These are phyloP conservation scores for Macrotrachela quadricornifera DNA, from an alignment of 1,140 invertebrate species.

Conservation along the genomic window DNA sequence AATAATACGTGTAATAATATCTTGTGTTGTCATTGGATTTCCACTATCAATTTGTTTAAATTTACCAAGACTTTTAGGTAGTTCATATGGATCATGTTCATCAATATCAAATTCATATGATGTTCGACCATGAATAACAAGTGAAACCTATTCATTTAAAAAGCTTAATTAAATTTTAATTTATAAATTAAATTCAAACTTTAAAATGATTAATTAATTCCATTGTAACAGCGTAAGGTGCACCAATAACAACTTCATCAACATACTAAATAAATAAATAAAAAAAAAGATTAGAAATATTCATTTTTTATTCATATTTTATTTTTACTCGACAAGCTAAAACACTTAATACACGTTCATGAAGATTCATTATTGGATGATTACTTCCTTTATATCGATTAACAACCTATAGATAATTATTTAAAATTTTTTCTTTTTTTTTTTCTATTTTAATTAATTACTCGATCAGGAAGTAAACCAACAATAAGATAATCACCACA, in stretches of 20 bases:
- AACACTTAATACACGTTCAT: constrained; percentile 85
- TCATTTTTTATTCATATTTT: neutral
- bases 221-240: constrained; percentile 72
- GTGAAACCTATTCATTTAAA: constrained; percentile 24
- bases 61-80: constrained; percentile 51
- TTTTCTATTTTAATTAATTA: constrained; percentile 33
- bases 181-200: constrained; percentile 44
- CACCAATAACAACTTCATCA: constrained; percentile 94
- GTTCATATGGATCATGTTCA: constrained; percentile 57
- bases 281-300: neutral
- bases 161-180: too few species aligned
- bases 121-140: constrained; percentile 77
- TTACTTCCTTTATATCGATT: constrained; percentile 72
- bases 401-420: constrained; percentile 22
- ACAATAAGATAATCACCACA: constrained; percentile 91
- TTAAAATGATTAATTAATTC: constrained; percentile 88
- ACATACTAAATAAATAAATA: constrained; percentile 50
- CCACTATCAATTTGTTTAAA: constrained; percentile 53
- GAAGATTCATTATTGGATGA: constrained; percentile 98
- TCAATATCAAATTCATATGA: constrained; percentile 51
- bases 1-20: constrained; percentile 87
- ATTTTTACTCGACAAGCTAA: constrained; percentile 69
- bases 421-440: neutral
- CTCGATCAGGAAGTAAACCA: constrained; percentile 82
- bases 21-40: constrained; percentile 80